Conservation (phyloP, 2,113 vertebrate genomes). For the Trachemys scripta region DNA sequence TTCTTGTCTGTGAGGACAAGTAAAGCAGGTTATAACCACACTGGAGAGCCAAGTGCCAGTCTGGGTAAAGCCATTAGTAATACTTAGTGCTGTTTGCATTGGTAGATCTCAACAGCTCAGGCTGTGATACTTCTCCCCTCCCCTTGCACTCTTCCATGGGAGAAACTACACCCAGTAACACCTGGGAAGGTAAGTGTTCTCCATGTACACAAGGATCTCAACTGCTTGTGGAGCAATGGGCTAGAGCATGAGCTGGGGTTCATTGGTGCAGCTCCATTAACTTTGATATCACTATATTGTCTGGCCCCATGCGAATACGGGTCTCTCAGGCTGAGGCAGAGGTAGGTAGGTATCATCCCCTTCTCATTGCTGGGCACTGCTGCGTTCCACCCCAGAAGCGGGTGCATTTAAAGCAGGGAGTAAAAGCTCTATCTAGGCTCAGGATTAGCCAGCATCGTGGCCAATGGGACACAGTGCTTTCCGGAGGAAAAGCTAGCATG, state of each 20-base stretch:
- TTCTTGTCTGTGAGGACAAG: not conserved
- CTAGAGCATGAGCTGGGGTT: not conserved
- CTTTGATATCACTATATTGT: not conserved
- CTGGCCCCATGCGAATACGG: not conserved
- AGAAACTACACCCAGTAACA: not conserved
- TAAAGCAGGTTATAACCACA: not conserved
- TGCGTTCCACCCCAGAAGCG: not conserved
- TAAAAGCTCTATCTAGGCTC: accelerated
- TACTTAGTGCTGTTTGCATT: not conserved
- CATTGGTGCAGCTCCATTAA: not conserved
- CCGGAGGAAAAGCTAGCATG: not conserved
- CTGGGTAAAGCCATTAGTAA: not conserved
- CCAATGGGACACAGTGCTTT: not conserved
- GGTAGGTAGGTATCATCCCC: not conserved
- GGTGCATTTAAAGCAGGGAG: not conserved
- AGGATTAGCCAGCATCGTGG: accelerated
- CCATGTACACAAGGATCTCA: not conserved
- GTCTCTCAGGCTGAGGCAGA: not conserved
- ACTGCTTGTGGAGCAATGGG: too few species aligned
- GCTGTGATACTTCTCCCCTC: not conserved
- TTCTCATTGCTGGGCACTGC: not conserved
- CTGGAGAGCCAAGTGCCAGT: not conserved
- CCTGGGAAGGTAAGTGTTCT: not conserved
- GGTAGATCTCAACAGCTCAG: not conserved
- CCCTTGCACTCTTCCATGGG: too few species aligned